Evolutionary conservation across 2,797 vertebrate species (phyloP), one percentile per base, ranked within the genome.

Genomic region (Graptemys geographica): DNA sequence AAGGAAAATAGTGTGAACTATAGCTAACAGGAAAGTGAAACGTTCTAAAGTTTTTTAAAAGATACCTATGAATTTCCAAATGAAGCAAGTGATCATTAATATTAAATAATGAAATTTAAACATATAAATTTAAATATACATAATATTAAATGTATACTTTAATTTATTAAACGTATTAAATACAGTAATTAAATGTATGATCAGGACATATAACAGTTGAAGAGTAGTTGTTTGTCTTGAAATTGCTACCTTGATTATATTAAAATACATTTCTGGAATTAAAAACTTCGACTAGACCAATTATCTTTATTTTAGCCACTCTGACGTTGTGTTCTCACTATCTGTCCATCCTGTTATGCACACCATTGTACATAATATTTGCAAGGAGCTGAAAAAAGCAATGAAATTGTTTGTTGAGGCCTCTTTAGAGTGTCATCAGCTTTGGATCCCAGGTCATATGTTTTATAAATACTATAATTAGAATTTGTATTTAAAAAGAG

Each of bases 321-420:
- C 47, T 33, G 31, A n/a, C 9, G 21, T 76, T 27, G 25, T n/a
- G 74, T 8, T 5, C 9, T n/a, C 44, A 16, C 18, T 23, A 33
- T 8, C 11, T 3, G 11, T 5, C 33, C 8, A 8, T 4, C 56
- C 31, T 5, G 28, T 18, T 56, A 12, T 0, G 3, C 0, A 7
- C 74, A 6, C 41, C 9, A 55, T 55, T 44, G 4, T 33, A 21
- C 51, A 31, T 1, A 23, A 3, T 3, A 0, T 0, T 2, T 62
- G 33, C 62, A 74, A 33, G 74, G 78, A 31, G 86, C 15, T n/a
- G 76, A 47, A 47, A 23, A 78, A 49, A 78, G 25, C 74, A 27
- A 8, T 47, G 44, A 44, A 4, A 78, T 47, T 27, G 25, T 74
- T 74, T 27, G 41, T 16, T 27, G 13, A 47, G 74, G 6, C 44